phyloP scores from a whole-genome alignment of 2,113 vertebrate species.

The Bagarius yarrelli region DNA sequence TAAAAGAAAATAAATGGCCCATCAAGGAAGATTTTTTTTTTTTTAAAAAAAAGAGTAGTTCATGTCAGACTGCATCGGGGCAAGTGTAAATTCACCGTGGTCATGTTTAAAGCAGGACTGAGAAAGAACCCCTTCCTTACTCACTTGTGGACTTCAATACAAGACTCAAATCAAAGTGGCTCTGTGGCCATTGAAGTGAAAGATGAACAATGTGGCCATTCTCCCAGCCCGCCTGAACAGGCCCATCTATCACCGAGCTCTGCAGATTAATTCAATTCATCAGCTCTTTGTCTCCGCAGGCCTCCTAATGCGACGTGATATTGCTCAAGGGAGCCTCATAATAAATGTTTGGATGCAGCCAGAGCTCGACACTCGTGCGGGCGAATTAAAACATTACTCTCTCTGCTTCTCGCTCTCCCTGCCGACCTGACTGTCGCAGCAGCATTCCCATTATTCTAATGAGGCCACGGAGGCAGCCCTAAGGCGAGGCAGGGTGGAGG shows the following conservation, averaged over 20 bases:
- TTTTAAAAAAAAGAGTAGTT: not conserved
- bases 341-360: conserved; percentile 70
- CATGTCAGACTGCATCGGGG: not conserved
- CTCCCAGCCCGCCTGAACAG: conserved; percentile 71
- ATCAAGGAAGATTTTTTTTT: not conserved
- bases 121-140: conserved; percentile 62
- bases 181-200: conserved; percentile 74
- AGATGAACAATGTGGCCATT: conserved; percentile 75
- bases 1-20: not conserved
- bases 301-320: conserved; percentile 74
- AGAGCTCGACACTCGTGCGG: conserved; percentile 59
- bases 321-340: conserved; percentile 70
- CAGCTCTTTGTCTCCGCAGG: conserved; percentile 73
- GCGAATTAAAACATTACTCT: conserved; percentile 71
- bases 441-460: conserved; percentile 64
- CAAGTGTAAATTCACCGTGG: conserved; percentile 1
- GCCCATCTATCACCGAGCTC: conserved; percentile 70
- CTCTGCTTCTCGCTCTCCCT: conserved; percentile 40
- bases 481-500: conserved; percentile 39
- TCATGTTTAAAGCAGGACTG: conserved; percentile 42
- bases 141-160: conserved; percentile 74
- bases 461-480: conserved; percentile 48
- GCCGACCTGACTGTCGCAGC: conserved; percentile 53
- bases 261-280: conserved; percentile 77
- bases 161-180: conserved; percentile 71